Conservation (phyloP, 2,113 vertebrate genomes). For the Herpailurus yagouaroundi region DNA sequence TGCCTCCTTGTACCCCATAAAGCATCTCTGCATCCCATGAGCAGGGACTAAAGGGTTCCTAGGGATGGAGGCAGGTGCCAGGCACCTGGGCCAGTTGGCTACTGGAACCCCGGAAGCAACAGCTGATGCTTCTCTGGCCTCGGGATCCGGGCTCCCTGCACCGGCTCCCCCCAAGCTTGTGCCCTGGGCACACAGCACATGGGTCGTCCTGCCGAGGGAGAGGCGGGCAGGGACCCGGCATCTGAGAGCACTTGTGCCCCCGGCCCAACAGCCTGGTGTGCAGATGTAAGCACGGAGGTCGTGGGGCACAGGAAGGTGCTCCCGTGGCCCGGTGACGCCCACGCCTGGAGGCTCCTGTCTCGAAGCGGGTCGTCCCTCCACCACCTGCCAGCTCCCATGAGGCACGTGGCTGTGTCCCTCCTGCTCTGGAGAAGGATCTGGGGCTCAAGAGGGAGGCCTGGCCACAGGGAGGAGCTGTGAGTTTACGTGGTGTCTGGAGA, state of each 20-base stretch:
- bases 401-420: fast-evolving
- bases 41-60: neutral
- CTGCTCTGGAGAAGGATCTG: neutral
- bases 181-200: fast-evolving
- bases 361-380: neutral
- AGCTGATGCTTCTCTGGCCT: neutral
- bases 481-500: too few relatives aligned
- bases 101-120: neutral
- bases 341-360: fast-evolving
- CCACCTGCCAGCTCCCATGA: neutral
- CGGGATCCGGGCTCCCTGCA: fast-evolving
- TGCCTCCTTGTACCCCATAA: neutral
- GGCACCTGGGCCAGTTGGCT: neutral
- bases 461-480: fast-evolving
- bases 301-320: neutral
- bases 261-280: fast-evolving
- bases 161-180: neutral
- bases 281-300: fast-evolving
- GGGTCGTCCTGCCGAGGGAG: fast-evolving
- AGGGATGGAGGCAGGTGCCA: neutral
- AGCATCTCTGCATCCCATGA: fast-evolving
- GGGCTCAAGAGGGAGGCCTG: neutral
- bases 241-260: fast-evolving
- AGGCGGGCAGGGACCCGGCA: neutral
- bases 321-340: fast-evolving